Base-by-base conservation (phyloP, 2,113 vertebrate genomes). In the Pongo pygmaeus region DNA sequence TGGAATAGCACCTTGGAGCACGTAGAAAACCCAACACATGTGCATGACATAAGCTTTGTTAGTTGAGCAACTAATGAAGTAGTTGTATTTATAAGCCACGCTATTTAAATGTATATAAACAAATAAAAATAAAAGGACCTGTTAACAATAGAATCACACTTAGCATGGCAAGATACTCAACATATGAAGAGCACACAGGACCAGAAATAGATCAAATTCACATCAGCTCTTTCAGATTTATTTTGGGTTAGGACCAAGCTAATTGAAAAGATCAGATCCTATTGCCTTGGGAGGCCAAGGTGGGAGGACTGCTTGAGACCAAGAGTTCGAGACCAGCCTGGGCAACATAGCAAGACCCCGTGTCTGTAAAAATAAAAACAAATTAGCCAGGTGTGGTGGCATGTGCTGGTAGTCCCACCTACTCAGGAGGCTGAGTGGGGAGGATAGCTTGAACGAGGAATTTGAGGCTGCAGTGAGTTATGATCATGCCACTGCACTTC, bases 91-190 rank as follows among this genome's bases (percentile, higher is more conserved):
- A 30, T 77, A 80, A 87, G 18, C 8, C 61, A 88, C 50, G 3
- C 35, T 93, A 69, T 70, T 94, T 93, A 92, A 72, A 70, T 55
- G 6, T 72, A 74, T 91, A 89, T 40, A 91, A 97, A 81, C 35
- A 97, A 43, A 70, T 69, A 57, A 81, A 95, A 93, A 79, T 40
- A 88, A 85, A 84, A 85, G 46, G 12, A 59, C 94, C 48, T 93
- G 52, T 57, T 79, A 89, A 86, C 5, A 77, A 50, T 70, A 84
- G 83, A 87, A 67, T 84, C 27, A 89, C 32, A 75, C 12, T 78
- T 50, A 20, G 38, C 16, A 78, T 75, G 74, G 91, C 13, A n/a
- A 91, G 57, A 87, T 59, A 59, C 50, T 91, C 50, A 32, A 84
- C 18, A 4, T n/a, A 72, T 50, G 67, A 86, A 96, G 94, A 95